Evolutionary conservation across 2,113 vertebrate genomes (phyloP).

Genomic region (Stercorarius parasiticus): DNA sequence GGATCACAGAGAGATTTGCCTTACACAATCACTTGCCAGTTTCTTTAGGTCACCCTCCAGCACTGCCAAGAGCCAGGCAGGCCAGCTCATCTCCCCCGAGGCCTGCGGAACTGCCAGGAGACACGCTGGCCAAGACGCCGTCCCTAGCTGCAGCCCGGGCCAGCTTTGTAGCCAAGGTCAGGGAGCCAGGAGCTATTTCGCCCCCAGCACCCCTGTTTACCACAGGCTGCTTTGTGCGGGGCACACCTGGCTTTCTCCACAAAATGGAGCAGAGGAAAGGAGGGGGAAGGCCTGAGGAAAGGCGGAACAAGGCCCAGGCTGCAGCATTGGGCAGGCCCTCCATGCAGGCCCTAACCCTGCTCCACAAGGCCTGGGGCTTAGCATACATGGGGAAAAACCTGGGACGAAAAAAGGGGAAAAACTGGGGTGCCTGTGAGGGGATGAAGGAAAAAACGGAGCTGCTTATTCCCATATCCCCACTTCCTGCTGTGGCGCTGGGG

Average conservation of each 20-base stretch:
- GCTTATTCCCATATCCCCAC: background rate
- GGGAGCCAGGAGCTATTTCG: background rate
- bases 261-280: background rate
- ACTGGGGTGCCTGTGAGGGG: rapidly evolving
- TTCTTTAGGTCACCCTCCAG: background rate
- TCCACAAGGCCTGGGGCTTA: too few species aligned
- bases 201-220: background rate
- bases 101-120: background rate
- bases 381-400: background rate
- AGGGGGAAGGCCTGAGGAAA: too few species aligned
- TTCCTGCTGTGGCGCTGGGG: background rate
- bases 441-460: rapidly evolving
- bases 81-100: background rate
- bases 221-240: background rate
- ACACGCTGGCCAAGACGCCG: background rate
- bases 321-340: background rate
- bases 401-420: background rate
- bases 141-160: background rate
- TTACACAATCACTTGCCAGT: background rate
- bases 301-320: too few species aligned
- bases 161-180: background rate
- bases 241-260: background rate
- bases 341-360: too few species aligned
- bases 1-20: background rate
- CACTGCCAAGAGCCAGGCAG: background rate